These are phyloP conservation scores for Apus apus DNA, from an alignment of 2,113 vertebrate genomes.

Conservation along the genomic window DNA sequence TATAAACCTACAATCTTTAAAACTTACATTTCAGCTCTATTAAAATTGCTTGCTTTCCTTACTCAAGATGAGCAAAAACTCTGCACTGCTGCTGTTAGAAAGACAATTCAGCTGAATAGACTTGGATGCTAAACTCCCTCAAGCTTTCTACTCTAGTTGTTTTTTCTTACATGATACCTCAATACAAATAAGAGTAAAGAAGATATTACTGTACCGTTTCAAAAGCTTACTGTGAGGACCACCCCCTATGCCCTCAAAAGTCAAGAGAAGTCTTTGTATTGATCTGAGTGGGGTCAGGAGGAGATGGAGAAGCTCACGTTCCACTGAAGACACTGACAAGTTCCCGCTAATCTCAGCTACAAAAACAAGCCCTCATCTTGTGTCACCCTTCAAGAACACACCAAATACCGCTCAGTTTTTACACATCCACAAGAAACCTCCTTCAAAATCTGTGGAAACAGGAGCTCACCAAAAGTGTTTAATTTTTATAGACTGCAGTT, in stretches of 20 bases:
- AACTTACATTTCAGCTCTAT: background rate
- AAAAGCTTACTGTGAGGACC: background rate
- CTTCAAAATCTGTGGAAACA: background rate
- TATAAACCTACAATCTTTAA: background rate
- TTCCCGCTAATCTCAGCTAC: background rate
- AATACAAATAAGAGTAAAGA: background rate
- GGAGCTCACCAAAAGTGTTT: background rate
- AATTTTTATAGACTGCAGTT: background rate
- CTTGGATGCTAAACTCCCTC: background rate
- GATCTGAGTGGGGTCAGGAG: background rate
- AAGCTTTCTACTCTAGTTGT: background rate
- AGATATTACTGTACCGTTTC: background rate
- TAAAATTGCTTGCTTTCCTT: background rate
- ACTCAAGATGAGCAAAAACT: background rate
- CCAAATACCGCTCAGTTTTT: rapidly evolving
- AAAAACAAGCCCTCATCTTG: background rate
- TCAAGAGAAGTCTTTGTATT: background rate
- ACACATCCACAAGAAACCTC: background rate
- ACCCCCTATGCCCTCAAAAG: background rate
- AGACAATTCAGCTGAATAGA: background rate
- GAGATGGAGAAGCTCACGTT: rapidly evolving
- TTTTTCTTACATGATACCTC: background rate
- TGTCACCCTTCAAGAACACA: background rate
- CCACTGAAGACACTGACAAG: background rate
- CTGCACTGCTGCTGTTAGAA: background rate